A percentile compares a stretch with the other conserved stretches of the same genome.
Evolutionary conservation across 2,113 vertebrate species (phyloP).

Genomic region (Bolborhynchus lineola): DNA sequence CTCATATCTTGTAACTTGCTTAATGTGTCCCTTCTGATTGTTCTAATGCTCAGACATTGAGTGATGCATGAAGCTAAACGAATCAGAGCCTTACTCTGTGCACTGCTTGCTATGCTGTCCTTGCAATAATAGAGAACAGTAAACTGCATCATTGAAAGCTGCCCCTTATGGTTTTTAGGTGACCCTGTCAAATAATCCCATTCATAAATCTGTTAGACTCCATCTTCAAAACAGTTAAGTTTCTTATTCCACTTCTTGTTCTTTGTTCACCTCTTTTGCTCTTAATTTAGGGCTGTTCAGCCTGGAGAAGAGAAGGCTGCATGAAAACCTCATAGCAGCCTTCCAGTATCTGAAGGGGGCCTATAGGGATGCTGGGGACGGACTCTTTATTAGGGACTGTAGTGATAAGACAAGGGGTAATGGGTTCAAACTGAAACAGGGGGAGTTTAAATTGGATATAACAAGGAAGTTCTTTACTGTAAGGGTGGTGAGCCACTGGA

Average conservation of each 20-base stretch:
- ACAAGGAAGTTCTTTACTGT: no score
- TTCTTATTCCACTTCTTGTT: not conserved
- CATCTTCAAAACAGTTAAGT: not conserved
- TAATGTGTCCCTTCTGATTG: conserved; percentile 13
- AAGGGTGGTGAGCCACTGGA: no score
- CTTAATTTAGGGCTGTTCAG: no score
- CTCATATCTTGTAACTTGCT: not conserved
- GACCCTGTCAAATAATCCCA: not conserved
- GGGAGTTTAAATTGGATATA: no score
- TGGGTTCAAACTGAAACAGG: no score
- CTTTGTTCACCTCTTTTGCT: not conserved
- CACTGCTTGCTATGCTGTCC: not conserved
- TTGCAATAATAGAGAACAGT: not conserved
- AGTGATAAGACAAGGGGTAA: no score
- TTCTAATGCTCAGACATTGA: not conserved
- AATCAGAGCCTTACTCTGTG: not conserved
- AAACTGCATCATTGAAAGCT: not conserved
- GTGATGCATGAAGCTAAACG: not conserved
- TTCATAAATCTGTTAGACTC: conserved; percentile 7
- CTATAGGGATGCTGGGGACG: no score
- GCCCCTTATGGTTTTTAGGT: not conserved
- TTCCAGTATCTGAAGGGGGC: no score
- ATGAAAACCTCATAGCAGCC: no score
- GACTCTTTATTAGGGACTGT: no score
- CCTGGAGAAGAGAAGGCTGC: no score